These are phyloP conservation scores for Allobates femoralis DNA, from an alignment of 2,797 vertebrate species.

Conservation along the genomic window DNA sequence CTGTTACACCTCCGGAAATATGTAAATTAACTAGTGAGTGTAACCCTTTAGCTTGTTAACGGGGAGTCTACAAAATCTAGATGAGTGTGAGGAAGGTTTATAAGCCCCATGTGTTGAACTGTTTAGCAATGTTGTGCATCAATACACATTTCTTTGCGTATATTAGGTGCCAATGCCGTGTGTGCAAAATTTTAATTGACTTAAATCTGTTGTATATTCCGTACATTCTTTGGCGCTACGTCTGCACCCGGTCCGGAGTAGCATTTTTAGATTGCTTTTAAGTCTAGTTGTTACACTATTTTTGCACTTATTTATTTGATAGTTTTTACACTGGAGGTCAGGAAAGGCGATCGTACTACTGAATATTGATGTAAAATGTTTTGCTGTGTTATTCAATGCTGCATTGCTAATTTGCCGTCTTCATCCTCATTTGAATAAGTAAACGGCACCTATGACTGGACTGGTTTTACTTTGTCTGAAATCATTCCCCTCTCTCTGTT, in stretches of 20 bases:
- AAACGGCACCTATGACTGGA: conserved; percentile 61
- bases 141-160: background rate
- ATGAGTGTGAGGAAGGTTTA: background rate
- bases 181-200: background rate
- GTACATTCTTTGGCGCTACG: background rate
- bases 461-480: conserved; percentile 76
- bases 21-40: background rate
- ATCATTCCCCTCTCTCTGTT: conserved; percentile 53
- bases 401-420: conserved; percentile 49
- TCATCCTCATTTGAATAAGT: conserved; percentile 57
- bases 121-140: background rate
- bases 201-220: background rate
- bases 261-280: background rate
- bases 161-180: conserved; percentile 12
- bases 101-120: background rate
- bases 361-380: conserved; percentile 41
- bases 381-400: background rate
- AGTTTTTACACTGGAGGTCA: conserved; percentile 16
- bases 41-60: background rate
- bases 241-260: background rate
- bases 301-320: conserved; percentile 7
- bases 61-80: background rate
- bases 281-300: background rate
- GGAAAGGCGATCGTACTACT: conserved; percentile 18
- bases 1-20: background rate